A percentile compares a stretch with the other conserved stretches of the same genome.
Conservation (phyloP, 2,797 vertebrate species). For the Anguilla anguilla region DNA sequence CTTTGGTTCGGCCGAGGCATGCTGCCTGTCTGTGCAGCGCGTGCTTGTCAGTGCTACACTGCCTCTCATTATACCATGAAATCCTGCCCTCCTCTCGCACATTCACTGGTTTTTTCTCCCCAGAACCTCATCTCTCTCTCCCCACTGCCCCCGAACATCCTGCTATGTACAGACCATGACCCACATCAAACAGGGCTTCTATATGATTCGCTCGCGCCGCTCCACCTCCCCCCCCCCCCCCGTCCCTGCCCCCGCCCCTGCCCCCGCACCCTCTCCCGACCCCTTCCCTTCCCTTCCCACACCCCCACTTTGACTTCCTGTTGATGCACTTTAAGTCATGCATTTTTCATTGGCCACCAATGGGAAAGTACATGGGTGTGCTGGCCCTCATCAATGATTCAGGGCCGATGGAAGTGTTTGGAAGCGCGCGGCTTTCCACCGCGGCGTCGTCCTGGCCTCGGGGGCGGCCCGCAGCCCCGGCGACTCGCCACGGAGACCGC, state of each 20-base stretch:
- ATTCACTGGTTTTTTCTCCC: not conserved
- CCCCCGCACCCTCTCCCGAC: not conserved
- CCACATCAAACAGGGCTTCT: not conserved
- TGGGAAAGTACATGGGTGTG: slow-evolving; percentile 44
- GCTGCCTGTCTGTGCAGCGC: not conserved
- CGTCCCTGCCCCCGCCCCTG: slow-evolving; percentile 35
- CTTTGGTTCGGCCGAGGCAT: not conserved
- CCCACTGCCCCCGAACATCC: slow-evolving; percentile 9
- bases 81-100: not conserved
- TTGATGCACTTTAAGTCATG: slow-evolving; percentile 51
- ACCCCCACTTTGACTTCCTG: slow-evolving; percentile 56
- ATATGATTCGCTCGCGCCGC: not conserved
- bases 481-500: not conserved
- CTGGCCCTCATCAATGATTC: slow-evolving; percentile 59
- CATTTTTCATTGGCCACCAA: slow-evolving; percentile 61
- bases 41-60: not conserved
- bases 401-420: slow-evolving; percentile 40
- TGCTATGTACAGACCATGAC: not conserved
- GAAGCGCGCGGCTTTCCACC: not conserved
- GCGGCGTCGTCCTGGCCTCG: not conserved
- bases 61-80: not conserved
- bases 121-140: slow-evolving; percentile 9
- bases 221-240: not conserved
- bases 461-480: not conserved
- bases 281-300: not conserved